phyloP scores from a whole-genome alignment of 1,140 invertebrate species.

The Panulirus ornatus region DNA sequence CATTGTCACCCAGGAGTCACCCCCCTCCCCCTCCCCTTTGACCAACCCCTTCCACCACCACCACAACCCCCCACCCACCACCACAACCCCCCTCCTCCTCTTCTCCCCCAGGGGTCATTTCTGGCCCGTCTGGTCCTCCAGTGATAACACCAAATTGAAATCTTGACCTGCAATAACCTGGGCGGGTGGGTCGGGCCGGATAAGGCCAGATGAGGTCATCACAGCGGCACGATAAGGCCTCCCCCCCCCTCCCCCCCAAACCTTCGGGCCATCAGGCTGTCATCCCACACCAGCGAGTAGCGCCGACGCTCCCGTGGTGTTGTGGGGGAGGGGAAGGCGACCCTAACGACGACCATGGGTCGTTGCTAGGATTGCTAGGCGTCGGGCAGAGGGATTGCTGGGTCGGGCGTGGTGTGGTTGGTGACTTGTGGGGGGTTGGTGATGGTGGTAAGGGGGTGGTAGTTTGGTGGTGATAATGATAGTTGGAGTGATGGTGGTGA shows the following conservation, averaged over 20 bases:
- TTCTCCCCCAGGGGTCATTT: conserved; percentile 8
- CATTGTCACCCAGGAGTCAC: no score
- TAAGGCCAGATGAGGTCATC: conserved; percentile 49
- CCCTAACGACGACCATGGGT: no score
- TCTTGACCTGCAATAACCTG: conserved; percentile 42
- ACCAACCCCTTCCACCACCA: neutral
- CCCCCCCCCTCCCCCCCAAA: neutral
- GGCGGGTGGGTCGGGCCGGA: conserved; percentile 24
- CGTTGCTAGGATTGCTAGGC: no score
- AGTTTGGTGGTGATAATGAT: neutral
- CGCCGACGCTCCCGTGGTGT: no score
- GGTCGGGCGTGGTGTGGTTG: neutral
- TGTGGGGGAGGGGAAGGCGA: neutral
- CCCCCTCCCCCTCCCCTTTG: neutral
- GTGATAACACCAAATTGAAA: conserved; percentile 58
- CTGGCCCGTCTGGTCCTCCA: conserved; percentile 18
- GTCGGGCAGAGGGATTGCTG: no score
- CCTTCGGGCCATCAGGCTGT: neutral
- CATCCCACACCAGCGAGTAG: no score
- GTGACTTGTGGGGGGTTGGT: no score
- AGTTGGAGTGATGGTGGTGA: no score
- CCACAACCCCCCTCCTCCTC: neutral
- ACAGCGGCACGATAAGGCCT: conserved; percentile 17
- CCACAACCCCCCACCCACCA: neutral
- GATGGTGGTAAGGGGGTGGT: neutral